A percentile compares a stretch with the other conserved stretches of the same genome.
Conservation (phyloP, 2,113 vertebrate species). For the Podarcis cretensis region DNA sequence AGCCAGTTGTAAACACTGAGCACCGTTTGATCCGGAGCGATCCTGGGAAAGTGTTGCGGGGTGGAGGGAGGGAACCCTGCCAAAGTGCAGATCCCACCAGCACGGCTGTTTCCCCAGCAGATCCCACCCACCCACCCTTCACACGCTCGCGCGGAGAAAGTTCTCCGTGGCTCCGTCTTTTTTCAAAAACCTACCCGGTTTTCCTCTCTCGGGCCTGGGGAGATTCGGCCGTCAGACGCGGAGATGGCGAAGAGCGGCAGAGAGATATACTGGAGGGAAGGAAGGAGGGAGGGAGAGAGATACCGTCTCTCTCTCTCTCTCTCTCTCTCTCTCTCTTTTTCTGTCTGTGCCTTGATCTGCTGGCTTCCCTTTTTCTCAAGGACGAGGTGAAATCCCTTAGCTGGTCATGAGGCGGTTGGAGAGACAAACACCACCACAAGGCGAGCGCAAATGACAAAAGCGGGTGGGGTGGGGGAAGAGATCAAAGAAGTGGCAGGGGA, state of each 20-base stretch:
- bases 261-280: neutral
- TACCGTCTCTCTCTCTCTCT: slow-evolving; percentile 44
- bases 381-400: slow-evolving; percentile 83
- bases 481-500: slow-evolving; percentile 25
- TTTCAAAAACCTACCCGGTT: neutral
- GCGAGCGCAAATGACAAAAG: slow-evolving; percentile 80
- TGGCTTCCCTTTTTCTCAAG: slow-evolving; percentile 71
- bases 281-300: slow-evolving; percentile 11
- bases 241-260: neutral
- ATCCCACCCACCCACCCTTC: neutral
- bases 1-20: slow-evolving; percentile 18
- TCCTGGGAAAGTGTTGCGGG: neutral
- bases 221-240: neutral
- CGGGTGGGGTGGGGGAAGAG: slow-evolving; percentile 39
- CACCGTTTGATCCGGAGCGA: too few species aligned
- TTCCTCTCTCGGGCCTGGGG: neutral
- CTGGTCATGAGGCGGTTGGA: slow-evolving; percentile 82
- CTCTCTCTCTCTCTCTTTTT: slow-evolving; percentile 48
- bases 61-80: neutral
- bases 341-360: slow-evolving; percentile 20
- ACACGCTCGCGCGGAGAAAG: neutral
- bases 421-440: slow-evolving; percentile 77
- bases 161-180: neutral
- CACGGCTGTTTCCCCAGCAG: too few species aligned
- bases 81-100: too few species aligned